These are phyloP conservation scores for Ceratosolen fusciceps DNA, from an alignment of 1,140 invertebrate species.

Conservation along the genomic window DNA sequence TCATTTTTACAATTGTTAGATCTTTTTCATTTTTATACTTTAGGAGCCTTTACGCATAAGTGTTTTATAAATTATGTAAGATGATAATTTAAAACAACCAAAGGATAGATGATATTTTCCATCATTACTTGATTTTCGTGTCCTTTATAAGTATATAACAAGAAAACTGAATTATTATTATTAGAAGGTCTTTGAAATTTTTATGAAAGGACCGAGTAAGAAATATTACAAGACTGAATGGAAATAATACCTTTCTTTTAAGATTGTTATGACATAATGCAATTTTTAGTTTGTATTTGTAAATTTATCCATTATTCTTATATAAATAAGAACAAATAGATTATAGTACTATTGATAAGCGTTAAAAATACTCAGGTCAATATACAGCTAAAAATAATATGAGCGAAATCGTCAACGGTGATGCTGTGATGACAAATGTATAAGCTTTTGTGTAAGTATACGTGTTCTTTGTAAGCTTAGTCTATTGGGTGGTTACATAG, in stretches of 20 bases:
- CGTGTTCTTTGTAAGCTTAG: neutral
- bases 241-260: conserved; percentile 14
- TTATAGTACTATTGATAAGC: conserved; percentile 19
- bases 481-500: conserved; percentile 9
- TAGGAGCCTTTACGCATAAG: neutral
- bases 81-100: conserved; percentile 24
- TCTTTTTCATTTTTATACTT: neutral
- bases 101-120: conserved; percentile 27
- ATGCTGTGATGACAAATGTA: conserved; percentile 6
- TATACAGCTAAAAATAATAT: neutral
- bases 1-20: too few species aligned
- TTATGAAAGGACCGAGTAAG: conserved; percentile 22
- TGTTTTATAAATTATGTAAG: conserved; percentile 15
- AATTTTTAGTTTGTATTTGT: conserved; percentile 28
- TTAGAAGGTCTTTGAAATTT: conserved; percentile 31
- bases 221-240: conserved; percentile 43
- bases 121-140: conserved; percentile 1
- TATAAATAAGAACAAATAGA: neutral
- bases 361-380: conserved; percentile 41
- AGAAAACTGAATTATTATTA: neutral
- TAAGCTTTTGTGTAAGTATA: neutral
- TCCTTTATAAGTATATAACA: neutral
- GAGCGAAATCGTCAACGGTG: neutral
- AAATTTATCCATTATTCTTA: conserved; percentile 31
- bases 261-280: conserved; percentile 3